Evolutionary conservation across 2,797 vertebrate species (phyloP), one percentile per base, ranked within the genome.

Genomic region (Zenarchopterus dispar): DNA sequence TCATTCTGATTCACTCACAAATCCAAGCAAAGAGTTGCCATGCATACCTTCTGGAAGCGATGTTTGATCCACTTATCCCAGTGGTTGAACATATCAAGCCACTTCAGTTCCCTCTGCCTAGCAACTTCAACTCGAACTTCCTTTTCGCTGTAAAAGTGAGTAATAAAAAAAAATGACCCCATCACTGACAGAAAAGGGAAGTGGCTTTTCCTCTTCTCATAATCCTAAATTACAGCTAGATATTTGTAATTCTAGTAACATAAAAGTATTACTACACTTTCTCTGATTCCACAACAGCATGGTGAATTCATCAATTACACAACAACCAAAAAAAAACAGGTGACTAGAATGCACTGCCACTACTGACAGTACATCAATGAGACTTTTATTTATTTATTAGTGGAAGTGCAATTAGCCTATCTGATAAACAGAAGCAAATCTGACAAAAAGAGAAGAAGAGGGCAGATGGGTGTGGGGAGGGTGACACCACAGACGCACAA

Each of bases 31-130:
- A 16, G 62, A n/a, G 31, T 17, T 21, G 53, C 2, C 16, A 15
- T 31, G 17, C 43, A n/a, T 77, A 98, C 96, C 95, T 98, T 97
- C 78, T 95, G 95, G 82, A 96, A 97, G 71, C 94, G 94, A 56
- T 96, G 93, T 24, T 91, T 91, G 56, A 96, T 48, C 96, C 96
- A 98, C 64, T 97, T 97, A 84, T 98, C 96, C 96, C 96, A 98
- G 81, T 94, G 89, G 78, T 67, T 79, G 86, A 98, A 95, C 96
- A 97, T 98, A 26, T 98, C 96, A 36, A 98, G 79, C 96, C 96
- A 98, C 62, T 98, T 98, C 76, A 96, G 90, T 84, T 98, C 96
- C 73, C 96, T 89, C 90, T 97, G 95, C 19, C 96, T 88, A 28
- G 95, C 93, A 63, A 98, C 95, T 43, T 96, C 95, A 75, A 97